A percentile compares a stretch with the other conserved stretches of the same genome.
phyloP scores from a whole-genome alignment of 2,888 invertebrate species.

The Camptogramma bilineatum region DNA sequence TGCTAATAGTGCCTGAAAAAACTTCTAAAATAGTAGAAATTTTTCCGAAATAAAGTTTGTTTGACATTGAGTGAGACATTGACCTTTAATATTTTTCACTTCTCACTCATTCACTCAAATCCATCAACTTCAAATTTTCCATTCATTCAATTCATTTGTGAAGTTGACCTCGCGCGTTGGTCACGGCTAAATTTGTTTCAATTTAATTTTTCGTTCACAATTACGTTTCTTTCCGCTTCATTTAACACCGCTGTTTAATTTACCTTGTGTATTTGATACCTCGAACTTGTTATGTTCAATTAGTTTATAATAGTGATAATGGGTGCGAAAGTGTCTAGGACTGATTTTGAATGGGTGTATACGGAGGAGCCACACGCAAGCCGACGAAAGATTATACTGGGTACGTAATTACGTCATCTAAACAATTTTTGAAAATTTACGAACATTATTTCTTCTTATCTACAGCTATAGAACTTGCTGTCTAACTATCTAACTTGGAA shows the following conservation, averaged over 20 bases:
- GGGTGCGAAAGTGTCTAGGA: constrained; percentile 97
- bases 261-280: constrained; percentile 5
- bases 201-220: constrained; percentile 1
- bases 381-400: constrained; percentile 96
- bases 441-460: not conserved
- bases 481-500: not conserved
- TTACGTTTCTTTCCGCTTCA: constrained; percentile 22
- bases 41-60: not conserved
- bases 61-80: not conserved
- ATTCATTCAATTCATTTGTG: constrained; percentile 18
- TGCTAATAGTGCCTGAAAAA: not conserved
- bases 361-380: constrained; percentile 99
- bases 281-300: constrained; percentile 32
- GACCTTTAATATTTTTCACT: not conserved
- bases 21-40: not conserved
- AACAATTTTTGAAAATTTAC: constrained; percentile 31
- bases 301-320: constrained; percentile 77
- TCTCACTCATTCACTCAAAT: not conserved
- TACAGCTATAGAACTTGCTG: not conserved
- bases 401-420: constrained; percentile 83
- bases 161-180: not conserved
- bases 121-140: not conserved
- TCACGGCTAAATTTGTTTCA: constrained; percentile 5
- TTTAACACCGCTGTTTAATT: constrained; percentile 11
- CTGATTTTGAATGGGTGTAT: constrained; percentile 98